phyloP scores from a whole-genome alignment of 2,888 invertebrate species.

The Leptinotarsa rubiginosa region DNA sequence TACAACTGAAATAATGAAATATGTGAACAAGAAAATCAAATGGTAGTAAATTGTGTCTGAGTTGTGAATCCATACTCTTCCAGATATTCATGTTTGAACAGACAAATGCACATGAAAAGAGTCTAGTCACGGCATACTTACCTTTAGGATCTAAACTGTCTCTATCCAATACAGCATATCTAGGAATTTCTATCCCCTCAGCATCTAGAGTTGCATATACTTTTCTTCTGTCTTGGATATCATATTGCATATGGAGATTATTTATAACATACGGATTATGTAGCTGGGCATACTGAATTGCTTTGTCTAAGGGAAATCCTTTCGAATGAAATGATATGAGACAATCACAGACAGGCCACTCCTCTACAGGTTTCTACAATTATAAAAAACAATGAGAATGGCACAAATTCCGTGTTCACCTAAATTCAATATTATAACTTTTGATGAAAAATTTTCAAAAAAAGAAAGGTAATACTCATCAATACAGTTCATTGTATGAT shows the following conservation, averaged over 20 bases:
- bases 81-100: neutral
- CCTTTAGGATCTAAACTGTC: slow-evolving; percentile 92
- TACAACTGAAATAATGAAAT: too few species aligned
- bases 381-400: slow-evolving; percentile 46
- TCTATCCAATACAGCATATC: slow-evolving; percentile 96
- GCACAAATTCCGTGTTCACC: too few species aligned
- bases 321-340: slow-evolving; percentile 98
- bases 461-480: too few species aligned
- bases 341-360: slow-evolving; percentile 98
- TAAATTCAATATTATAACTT: too few species aligned
- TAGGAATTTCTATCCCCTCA: slow-evolving; percentile 96
- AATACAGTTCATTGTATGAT: too few species aligned
- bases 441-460: too few species aligned
- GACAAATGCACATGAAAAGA: neutral
- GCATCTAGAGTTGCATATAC: slow-evolving; percentile 94
- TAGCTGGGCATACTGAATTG: slow-evolving; percentile 93
- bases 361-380: slow-evolving; percentile 88
- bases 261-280: slow-evolving; percentile 97
- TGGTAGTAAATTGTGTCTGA: too few species aligned
- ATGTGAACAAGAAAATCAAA: too few species aligned
- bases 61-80: neutral
- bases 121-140: slow-evolving; percentile 66
- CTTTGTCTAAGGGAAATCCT: slow-evolving; percentile 98
- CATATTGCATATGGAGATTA: slow-evolving; percentile 98
- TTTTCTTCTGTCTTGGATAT: slow-evolving; percentile 93